These are phyloP conservation scores for Hirtodrosophila duncani DNA, from an alignment of 2,888 invertebrate genomes.

Conservation along the genomic window DNA sequence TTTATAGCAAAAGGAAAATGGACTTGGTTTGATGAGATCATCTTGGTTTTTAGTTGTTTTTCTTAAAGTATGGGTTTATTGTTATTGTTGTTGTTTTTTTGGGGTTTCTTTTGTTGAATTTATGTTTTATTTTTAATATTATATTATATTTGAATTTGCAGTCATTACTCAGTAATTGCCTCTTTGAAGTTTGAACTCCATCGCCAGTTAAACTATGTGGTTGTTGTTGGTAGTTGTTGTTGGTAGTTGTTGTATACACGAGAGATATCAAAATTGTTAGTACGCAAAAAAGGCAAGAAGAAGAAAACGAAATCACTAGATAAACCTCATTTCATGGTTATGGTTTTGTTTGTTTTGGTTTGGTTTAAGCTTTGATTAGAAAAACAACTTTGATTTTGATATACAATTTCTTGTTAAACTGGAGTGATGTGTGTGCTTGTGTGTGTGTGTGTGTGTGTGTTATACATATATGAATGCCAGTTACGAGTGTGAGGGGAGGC, in stretches of 20 bases:
- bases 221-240: conserved; percentile 57
- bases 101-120: conserved; percentile 5
- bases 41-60: conserved; percentile 17
- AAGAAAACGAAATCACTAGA: conserved; percentile 60
- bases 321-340: conserved; percentile 55
- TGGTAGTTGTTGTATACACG: too few species aligned
- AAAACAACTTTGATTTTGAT: background rate
- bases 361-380: background rate
- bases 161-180: conserved; percentile 87
- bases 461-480: too few species aligned
- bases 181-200: conserved; percentile 98
- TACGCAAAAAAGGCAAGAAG: conserved; percentile 66
- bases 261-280: conserved; percentile 67
- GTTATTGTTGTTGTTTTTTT: conserved; percentile 26
- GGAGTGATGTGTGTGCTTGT: too few species aligned
- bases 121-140: conserved; percentile 11
- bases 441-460: too few species aligned
- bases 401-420: too few species aligned
- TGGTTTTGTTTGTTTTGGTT: conserved; percentile 1
- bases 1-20: conserved; percentile 67
- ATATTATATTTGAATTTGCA: conserved; percentile 57
- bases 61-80: conserved; percentile 23
- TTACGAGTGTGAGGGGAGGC: too few species aligned
- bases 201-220: conserved; percentile 92
- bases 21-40: conserved; percentile 52